Evolutionary conservation across 2,113 vertebrate genomes (phyloP).

Genomic region (Tonatia bakeri): DNA sequence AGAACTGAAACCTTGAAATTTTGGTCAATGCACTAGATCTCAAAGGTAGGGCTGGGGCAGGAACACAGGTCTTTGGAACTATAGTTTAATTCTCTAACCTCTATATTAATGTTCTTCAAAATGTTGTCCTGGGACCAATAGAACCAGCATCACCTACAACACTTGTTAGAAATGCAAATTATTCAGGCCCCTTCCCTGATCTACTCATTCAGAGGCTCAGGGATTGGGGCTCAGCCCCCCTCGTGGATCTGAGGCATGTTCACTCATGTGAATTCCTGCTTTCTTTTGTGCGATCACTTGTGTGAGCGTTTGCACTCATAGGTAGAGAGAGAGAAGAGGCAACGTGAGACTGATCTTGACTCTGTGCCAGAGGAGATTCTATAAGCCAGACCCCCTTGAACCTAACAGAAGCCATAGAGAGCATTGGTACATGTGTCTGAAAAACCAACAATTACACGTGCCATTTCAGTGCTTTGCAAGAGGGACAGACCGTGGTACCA

Average conservation of each 20-base stretch:
- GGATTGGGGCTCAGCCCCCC: neutral
- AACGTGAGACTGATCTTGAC: neutral
- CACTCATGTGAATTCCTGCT: neutral
- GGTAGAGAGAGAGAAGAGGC: neutral
- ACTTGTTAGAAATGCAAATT: neutral
- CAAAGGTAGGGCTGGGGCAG: neutral
- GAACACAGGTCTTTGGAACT: neutral
- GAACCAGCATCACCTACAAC: neutral
- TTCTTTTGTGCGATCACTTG: neutral
- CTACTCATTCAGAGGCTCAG: neutral
- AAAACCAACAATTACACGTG: neutral
- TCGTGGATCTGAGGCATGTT: neutral
- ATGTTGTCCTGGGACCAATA: neutral
- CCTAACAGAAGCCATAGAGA: neutral
- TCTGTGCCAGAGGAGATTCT: neutral
- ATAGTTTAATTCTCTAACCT: neutral
- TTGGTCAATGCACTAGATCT: neutral
- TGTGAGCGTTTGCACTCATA: neutral
- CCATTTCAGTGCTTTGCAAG: constrained; percentile 45
- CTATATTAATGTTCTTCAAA: neutral
- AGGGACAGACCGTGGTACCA: constrained; percentile 40
- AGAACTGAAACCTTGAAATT: neutral
- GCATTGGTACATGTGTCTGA: neutral
- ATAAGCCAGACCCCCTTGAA: neutral
- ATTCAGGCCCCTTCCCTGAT: neutral